Conservation (phyloP, 2,888 invertebrate genomes). For the Lobophora halterata region DNA sequence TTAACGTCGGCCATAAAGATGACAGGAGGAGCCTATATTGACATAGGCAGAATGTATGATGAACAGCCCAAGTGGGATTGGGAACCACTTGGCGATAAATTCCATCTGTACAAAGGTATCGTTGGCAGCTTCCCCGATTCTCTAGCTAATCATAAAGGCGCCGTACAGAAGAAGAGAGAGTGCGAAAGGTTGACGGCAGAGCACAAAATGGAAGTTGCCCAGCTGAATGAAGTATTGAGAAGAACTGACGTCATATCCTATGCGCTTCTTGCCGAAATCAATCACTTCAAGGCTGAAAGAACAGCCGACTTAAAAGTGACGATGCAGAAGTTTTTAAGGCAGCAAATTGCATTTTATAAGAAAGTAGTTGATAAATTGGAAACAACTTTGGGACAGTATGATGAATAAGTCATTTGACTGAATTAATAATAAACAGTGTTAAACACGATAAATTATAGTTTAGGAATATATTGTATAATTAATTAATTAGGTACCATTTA, state of each 20-base stretch:
- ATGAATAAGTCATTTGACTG: conserved; percentile 51
- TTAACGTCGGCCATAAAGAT: conserved; percentile 90
- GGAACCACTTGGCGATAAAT: conserved; percentile 93
- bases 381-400: conserved; percentile 72
- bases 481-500: conserved; percentile 13
- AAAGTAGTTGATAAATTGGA: conserved; percentile 89
- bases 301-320: conserved; percentile 91
- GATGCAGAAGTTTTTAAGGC: conserved; percentile 91
- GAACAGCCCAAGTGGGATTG: conserved; percentile 95
- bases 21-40: conserved; percentile 94
- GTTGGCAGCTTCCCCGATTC: conserved; percentile 95
- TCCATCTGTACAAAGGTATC: conserved; percentile 97
- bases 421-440: conserved; percentile 30
- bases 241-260: conserved; percentile 96
- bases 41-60: conserved; percentile 93
- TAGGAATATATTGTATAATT: conserved; percentile 11
- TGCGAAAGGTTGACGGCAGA: conserved; percentile 90
- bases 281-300: conserved; percentile 94
- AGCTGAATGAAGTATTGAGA: conserved; percentile 89
- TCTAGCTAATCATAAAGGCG: conserved; percentile 92
- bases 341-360: conserved; percentile 96
- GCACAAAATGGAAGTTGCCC: conserved; percentile 90
- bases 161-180: conserved; percentile 93
- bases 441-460: conserved; percentile 13
- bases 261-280: conserved; percentile 95